Evolutionary conservation across 2,797 vertebrate species (phyloP).

Genomic region (Darevskia mixta): DNA sequence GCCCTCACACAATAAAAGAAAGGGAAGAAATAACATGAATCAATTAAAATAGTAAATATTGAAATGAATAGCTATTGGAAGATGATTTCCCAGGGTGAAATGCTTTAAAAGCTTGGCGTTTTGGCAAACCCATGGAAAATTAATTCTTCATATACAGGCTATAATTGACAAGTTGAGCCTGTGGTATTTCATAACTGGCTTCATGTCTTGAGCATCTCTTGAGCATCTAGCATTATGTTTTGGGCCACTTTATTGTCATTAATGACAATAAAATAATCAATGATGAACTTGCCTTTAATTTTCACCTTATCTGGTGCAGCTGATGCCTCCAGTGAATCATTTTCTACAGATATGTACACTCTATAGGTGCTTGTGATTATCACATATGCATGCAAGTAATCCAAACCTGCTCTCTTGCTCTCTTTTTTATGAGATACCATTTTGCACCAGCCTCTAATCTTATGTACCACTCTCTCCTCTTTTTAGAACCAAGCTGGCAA

Average conservation of each 20-base stretch:
- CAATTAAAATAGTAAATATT: constrained; percentile 6
- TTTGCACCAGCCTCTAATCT: constrained; percentile 69
- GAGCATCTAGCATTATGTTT: constrained; percentile 46
- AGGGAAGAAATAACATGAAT: neutral
- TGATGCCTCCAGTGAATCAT: constrained; percentile 50
- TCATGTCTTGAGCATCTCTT: constrained; percentile 39
- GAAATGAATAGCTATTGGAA: constrained; percentile 51
- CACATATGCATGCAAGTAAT: constrained; percentile 60
- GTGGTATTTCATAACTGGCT: constrained; percentile 46
- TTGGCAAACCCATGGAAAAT: constrained; percentile 13
- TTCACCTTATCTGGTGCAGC: constrained; percentile 56
- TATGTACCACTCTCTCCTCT: constrained; percentile 68
- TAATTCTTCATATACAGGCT: neutral
- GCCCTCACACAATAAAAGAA: neutral
- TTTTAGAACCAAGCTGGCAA: constrained; percentile 78
- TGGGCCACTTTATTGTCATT: constrained; percentile 45
- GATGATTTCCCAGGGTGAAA: constrained; percentile 6
- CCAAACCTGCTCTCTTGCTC: constrained; percentile 46
- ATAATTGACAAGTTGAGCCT: constrained; percentile 45
- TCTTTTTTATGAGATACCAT: constrained; percentile 58
- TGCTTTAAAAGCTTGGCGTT: constrained; percentile 46
- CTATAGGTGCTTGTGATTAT: constrained; percentile 63
- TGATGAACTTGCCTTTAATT: constrained; percentile 31
- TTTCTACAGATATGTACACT: constrained; percentile 46
- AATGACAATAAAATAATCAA: constrained; percentile 40